Evolutionary conservation across 2,797 vertebrate species (phyloP).

Genomic region (Kryptolebias ocellatus): DNA sequence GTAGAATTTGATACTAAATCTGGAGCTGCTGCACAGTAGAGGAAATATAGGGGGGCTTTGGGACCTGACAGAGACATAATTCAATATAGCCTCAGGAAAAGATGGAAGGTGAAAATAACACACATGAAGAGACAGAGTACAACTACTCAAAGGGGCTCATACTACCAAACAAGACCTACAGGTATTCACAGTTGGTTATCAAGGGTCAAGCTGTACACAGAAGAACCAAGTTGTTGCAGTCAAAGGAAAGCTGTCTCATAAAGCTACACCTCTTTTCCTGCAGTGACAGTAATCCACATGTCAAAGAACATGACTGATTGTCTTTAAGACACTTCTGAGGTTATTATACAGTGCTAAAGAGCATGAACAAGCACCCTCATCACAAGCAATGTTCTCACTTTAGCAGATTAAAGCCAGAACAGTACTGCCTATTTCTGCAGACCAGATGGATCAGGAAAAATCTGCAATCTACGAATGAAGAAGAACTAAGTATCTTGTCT

Average conservation of each 20-base stretch:
- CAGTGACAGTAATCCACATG: conserved; percentile 57
- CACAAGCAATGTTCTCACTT: conserved; percentile 34
- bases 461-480: conserved; percentile 57
- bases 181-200: conserved; percentile 70
- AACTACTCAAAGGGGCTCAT: conserved; percentile 37
- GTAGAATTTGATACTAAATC: conserved; percentile 81
- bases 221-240: conserved; percentile 67
- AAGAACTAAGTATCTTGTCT: conserved; percentile 54
- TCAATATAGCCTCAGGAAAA: conserved; percentile 79
- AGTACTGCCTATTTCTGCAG: conserved; percentile 41
- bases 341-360: conserved; percentile 50
- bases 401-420: conserved; percentile 31
- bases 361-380: conserved; percentile 36
- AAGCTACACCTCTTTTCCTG: conserved; percentile 39
- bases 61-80: conserved; percentile 85
- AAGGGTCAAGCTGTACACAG: conserved; percentile 65
- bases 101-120: conserved; percentile 58
- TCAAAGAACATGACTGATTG: conserved; percentile 63
- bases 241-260: conserved; percentile 60
- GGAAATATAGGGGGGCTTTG: conserved; percentile 81
- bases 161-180: conserved; percentile 56
- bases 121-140: conserved; percentile 39
- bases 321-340: conserved; percentile 58
- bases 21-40: conserved; percentile 73
- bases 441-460: conserved; percentile 59